Percentiles rank a stretch among this genome's conserved stretches.
phyloP scores from a whole-genome alignment of 2,797 vertebrate species.

The Nannoperca obscura region DNA sequence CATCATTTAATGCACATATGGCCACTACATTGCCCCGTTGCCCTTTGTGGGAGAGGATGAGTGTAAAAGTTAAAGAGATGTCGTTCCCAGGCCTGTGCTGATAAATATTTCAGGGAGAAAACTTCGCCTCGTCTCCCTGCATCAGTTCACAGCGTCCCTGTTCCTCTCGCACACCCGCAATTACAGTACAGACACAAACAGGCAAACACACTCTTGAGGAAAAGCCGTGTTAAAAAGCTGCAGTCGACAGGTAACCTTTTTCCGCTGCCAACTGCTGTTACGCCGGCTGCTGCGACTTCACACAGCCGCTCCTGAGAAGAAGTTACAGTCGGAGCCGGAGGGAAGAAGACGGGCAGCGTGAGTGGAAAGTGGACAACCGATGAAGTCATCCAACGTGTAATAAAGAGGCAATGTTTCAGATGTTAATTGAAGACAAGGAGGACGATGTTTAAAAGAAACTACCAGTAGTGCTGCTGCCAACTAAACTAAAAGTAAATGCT shows the following conservation, averaged over 20 bases:
- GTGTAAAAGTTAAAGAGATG: constrained; percentile 66
- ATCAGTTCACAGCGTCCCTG: constrained; percentile 69
- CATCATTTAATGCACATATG: constrained; percentile 59
- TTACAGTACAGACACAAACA: constrained; percentile 51
- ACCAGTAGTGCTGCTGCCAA: not conserved
- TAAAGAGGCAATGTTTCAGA: constrained; percentile 12
- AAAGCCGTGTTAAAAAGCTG: constrained; percentile 62
- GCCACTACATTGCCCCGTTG: constrained; percentile 49
- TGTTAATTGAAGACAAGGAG: not conserved
- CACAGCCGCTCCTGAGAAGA: constrained; percentile 16
- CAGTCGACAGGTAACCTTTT: constrained; percentile 79
- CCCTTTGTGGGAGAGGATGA: constrained; percentile 55
- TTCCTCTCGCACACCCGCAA: constrained; percentile 47
- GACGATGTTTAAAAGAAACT: not conserved
- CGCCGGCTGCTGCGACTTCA: constrained; percentile 23
- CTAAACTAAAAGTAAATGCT: too few species aligned
- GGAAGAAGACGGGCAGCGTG: constrained; percentile 16
- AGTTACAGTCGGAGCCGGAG: constrained; percentile 42
- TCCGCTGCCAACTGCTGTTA: constrained; percentile 56
- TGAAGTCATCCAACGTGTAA: constrained; percentile 29
- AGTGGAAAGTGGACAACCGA: constrained; percentile 12
- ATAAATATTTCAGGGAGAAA: constrained; percentile 81
- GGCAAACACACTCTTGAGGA: constrained; percentile 52
- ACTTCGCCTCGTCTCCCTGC: constrained; percentile 74
- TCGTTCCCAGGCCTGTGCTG: constrained; percentile 52